A percentile compares a stretch with the other conserved stretches of the same genome.
Evolutionary conservation across 2,888 invertebrate species (phyloP).

Genomic region (Sminthurinus aureus): DNA sequence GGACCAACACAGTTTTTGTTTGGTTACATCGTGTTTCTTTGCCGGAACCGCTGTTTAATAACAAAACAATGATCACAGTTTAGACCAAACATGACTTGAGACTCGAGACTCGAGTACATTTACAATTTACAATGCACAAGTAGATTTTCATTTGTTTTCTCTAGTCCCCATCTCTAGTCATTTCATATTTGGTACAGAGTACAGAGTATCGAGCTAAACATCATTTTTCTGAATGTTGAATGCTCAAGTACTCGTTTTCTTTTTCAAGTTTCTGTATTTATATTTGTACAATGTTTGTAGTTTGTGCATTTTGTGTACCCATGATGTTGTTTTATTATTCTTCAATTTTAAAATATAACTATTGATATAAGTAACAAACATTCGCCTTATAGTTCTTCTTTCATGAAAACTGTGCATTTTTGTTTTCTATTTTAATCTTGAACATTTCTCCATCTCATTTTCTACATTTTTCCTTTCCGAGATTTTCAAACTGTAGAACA

Average conservation of each 20-base stretch:
- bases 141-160: not conserved
- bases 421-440: not conserved
- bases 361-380: not conserved
- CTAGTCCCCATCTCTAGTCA: not conserved
- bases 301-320: not conserved
- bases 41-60: not conserved
- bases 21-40: constrained; percentile 17
- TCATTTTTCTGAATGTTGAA: not conserved
- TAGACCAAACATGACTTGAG: no score
- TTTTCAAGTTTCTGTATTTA: not conserved
- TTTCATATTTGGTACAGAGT: not conserved
- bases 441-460: not conserved
- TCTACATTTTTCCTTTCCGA: not conserved
- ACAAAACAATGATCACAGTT: not conserved
- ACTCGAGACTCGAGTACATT: no score
- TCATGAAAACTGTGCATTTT: not conserved
- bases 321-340: not conserved
- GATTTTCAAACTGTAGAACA: not conserved
- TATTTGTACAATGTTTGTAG: no score
- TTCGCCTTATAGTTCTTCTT: not conserved
- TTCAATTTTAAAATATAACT: not conserved
- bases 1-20: not conserved
- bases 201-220: not conserved
- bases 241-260: not conserved
- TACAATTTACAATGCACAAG: no score